Evolutionary conservation across 2,888 invertebrate genomes (phyloP).

Genomic region (Lochmaea crataegi): DNA sequence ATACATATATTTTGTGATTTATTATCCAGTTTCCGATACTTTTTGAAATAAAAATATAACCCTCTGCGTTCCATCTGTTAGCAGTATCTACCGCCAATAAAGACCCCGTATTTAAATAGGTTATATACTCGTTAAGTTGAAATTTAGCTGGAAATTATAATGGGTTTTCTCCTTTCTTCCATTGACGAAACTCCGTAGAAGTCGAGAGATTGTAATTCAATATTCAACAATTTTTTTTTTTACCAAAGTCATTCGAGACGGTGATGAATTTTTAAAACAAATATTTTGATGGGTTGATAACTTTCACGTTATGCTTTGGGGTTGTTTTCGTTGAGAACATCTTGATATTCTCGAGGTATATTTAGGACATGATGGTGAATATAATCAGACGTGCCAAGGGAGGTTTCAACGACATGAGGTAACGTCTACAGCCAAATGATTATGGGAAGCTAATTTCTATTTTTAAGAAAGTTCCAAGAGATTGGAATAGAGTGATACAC

Average conservation of each 20-base stretch:
- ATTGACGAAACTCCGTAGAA: neutral
- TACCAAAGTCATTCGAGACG: neutral
- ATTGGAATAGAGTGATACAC: too few relatives aligned
- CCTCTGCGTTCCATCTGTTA: too few relatives aligned
- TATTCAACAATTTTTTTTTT: conserved; percentile 8
- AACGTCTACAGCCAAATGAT: neutral
- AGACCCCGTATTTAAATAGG: neutral
- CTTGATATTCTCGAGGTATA: neutral
- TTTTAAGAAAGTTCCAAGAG: too few relatives aligned
- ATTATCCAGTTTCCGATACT: too few relatives aligned
- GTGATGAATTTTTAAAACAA: conserved; percentile 10
- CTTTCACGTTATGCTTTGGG: neutral
- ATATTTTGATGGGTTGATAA: conserved; percentile 13
- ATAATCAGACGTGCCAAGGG: neutral
- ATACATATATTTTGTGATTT: too few relatives aligned
- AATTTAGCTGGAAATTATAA: conserved; percentile 15
- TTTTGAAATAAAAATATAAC: too few relatives aligned
- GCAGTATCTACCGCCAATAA: neutral
- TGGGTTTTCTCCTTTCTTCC: neutral
- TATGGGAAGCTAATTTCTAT: neutral
- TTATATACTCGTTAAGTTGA: neutral
- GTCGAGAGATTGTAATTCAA: conserved; percentile 3
- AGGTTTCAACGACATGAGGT: neutral
- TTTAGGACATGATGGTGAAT: neutral
- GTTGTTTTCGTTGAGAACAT: neutral